phyloP scores from a whole-genome alignment of 2,797 vertebrate species.

The Salmo trutta region DNA sequence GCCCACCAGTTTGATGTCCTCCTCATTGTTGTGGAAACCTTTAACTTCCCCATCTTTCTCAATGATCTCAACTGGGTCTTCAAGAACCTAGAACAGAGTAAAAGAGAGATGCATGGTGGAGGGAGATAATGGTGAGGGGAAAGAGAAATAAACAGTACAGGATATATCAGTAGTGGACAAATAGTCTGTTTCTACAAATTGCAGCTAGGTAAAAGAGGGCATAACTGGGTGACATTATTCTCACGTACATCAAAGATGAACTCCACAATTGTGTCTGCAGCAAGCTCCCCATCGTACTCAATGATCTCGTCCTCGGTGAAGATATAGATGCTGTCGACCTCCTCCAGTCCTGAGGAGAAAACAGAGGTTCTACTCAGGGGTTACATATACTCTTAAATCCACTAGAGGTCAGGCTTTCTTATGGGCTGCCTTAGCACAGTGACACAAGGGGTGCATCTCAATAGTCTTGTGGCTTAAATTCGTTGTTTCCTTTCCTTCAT shows the following conservation, averaged over 20 bases:
- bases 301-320: conserved; percentile 87
- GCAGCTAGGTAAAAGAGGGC: conserved; percentile 8
- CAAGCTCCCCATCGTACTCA: conserved; percentile 88
- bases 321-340: conserved; percentile 86
- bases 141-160: conserved; percentile 17
- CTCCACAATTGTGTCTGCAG: conserved; percentile 89
- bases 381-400: conserved; percentile 9
- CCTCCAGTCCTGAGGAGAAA: conserved; percentile 74
- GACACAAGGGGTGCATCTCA: neutral
- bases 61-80: conserved; percentile 88
- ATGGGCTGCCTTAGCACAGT: neutral
- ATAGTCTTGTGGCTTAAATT: neutral
- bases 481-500: neutral
- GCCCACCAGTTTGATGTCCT: conserved; percentile 90
- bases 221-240: conserved; percentile 29
- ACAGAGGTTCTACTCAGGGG: neutral
- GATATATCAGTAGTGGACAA: neutral
- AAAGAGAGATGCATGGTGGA: no score
- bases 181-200: neutral
- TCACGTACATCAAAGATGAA: conserved; percentile 88
- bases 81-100: conserved; percentile 77
- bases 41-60: conserved; percentile 83
- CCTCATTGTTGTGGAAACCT: conserved; percentile 85
- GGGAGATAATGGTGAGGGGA: neutral
- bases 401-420: conserved; percentile 29